phyloP scores from a whole-genome alignment of 2,113 vertebrate species.

The Corythaeola cristata region DNA sequence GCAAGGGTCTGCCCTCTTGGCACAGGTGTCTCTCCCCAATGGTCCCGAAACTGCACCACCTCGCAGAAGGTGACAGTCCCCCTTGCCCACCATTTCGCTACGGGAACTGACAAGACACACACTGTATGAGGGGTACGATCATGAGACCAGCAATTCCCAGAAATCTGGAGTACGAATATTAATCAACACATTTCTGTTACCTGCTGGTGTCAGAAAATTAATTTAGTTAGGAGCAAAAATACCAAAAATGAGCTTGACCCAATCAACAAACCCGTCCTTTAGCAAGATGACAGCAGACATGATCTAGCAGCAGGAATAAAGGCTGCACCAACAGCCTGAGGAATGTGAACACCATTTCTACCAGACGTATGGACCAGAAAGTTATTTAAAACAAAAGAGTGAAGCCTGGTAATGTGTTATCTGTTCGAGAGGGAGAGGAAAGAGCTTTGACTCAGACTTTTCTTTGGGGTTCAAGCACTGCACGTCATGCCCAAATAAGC shows the following conservation, averaged over 20 bases:
- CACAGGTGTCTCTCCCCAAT: neutral
- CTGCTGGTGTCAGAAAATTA: neutral
- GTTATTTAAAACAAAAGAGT: neutral
- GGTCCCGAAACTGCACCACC: neutral
- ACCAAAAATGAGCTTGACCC: neutral
- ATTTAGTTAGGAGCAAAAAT: neutral
- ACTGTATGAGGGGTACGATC: neutral
- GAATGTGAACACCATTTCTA: neutral
- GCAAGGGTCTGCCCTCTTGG: neutral
- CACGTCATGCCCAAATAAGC: constrained; percentile 64
- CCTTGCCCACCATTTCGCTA: neutral
- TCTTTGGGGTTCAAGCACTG: neutral
- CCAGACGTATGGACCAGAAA: neutral
- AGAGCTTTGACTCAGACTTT: neutral
- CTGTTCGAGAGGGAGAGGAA: neutral
- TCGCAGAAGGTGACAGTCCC: neutral
- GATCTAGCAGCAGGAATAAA: neutral
- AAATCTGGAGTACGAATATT: neutral
- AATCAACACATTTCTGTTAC: neutral
- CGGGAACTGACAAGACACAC: accelerated
- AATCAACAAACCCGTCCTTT: neutral
- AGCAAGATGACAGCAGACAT: neutral
- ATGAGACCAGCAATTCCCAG: neutral
- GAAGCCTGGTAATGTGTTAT: neutral
- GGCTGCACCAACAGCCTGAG: neutral